Evolutionary conservation across 2,888 invertebrate genomes (phyloP).

Genomic region (Adela reaumurella): DNA sequence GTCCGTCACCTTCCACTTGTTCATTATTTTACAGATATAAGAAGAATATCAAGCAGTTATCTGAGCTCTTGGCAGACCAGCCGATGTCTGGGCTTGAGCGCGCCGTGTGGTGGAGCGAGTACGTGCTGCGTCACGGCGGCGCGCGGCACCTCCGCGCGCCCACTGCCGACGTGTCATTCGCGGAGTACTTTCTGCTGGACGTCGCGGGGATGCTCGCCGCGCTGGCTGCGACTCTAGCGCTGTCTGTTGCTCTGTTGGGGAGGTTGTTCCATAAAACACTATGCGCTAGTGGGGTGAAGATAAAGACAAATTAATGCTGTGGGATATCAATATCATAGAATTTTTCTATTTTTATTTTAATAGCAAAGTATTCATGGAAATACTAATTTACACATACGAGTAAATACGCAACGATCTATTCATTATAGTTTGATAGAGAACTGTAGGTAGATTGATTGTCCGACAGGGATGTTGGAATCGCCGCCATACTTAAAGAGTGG

Average conservation of each 20-base stretch:
- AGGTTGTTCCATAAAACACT: not conserved
- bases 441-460: no score
- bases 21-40: not conserved
- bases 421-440: no score
- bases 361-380: no score
- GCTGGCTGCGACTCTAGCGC: not conserved
- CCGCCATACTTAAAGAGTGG: no score
- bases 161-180: not conserved
- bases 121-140: conserved; percentile 16
- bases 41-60: conserved; percentile 1
- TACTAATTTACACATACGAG: no score
- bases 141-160: conserved; percentile 19
- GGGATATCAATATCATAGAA: no score
- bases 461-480: no score
- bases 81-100: conserved; percentile 17
- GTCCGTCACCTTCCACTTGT: no score
- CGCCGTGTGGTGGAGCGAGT: conserved; percentile 21
- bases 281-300: not conserved
- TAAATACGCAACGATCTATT: no score
- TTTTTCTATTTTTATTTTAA: no score
- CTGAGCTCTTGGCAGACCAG: conserved; percentile 16
- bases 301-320: not conserved
- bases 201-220: not conserved
- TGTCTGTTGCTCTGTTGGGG: not conserved
- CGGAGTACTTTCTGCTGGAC: conserved; percentile 4